Evolutionary conservation across 2,888 invertebrate genomes (phyloP).

Genomic region (Agrenia bidenticulata): DNA sequence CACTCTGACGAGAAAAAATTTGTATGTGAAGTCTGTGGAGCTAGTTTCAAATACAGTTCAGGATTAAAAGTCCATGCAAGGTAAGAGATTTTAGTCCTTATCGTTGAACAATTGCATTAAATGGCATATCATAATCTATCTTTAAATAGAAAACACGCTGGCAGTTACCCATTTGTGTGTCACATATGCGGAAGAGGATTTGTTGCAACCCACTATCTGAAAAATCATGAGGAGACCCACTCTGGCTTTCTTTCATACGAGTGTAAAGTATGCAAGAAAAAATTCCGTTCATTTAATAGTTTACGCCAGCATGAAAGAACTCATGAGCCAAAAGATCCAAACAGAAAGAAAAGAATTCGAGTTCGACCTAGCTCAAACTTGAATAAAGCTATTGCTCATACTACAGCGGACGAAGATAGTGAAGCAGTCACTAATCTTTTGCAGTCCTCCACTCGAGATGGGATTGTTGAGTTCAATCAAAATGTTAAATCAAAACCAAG

Average conservation of each 20-base stretch:
- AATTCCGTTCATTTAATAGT: slow-evolving; percentile 21
- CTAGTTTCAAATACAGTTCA: slow-evolving; percentile 11
- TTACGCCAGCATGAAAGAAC: slow-evolving; percentile 25
- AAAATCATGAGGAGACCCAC: slow-evolving; percentile 32
- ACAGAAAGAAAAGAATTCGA: neutral
- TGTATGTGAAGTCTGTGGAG: slow-evolving; percentile 21
- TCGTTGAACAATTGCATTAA: too few relatives aligned
- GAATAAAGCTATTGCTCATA: too few relatives aligned
- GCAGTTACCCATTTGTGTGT: neutral
- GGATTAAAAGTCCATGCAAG: slow-evolving; percentile 5
- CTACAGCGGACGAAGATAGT: too few relatives aligned
- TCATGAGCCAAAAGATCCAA: slow-evolving; percentile 22
- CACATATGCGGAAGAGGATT: slow-evolving; percentile 17
- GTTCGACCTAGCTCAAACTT: too few relatives aligned
- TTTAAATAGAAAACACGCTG: neutral
- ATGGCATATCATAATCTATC: too few relatives aligned
- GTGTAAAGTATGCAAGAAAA: slow-evolving; percentile 21
- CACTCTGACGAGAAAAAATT: slow-evolving; percentile 15
- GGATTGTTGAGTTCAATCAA: too few relatives aligned
- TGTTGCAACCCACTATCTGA: slow-evolving; percentile 4
- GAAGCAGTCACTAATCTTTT: too few relatives aligned
- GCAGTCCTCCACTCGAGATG: too few relatives aligned
- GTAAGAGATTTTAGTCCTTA: too few relatives aligned
- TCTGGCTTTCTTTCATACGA: slow-evolving; percentile 22
- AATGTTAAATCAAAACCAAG: too few relatives aligned